phyloP scores from a whole-genome alignment of 2,797 vertebrate species.

The Cuniculus paca region DNA sequence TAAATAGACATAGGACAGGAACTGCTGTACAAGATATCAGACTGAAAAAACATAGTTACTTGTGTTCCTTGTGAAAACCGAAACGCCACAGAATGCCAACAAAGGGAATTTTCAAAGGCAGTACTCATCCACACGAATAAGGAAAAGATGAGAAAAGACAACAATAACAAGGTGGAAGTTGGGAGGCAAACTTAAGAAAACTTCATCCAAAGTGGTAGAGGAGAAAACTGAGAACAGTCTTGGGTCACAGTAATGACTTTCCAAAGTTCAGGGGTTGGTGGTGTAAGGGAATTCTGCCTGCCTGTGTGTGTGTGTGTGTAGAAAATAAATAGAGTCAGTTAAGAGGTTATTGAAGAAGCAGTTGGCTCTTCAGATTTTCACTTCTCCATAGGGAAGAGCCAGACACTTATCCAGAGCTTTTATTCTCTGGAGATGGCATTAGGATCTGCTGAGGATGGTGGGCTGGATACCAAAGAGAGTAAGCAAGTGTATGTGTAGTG shows the following conservation, averaged over 20 bases:
- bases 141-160: neutral
- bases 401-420: neutral
- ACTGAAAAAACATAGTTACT: neutral
- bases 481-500: neutral
- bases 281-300: neutral
- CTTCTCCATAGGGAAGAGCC: neutral
- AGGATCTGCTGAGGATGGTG: neutral
- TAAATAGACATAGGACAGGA: neutral
- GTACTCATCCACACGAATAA: neutral
- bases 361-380: neutral
- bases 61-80: conserved; percentile 13
- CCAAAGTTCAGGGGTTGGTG: neutral
- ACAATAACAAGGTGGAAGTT: neutral
- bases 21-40: neutral
- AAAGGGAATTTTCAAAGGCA: neutral
- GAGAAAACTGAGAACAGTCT: neutral
- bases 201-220: neutral
- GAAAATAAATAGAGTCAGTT: neutral
- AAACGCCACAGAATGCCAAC: neutral
- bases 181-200: neutral
- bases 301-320: neutral
- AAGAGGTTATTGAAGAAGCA: neutral
- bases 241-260: neutral
- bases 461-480: neutral
- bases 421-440: neutral